These are phyloP conservation scores for Pelochelys cantorii DNA, from an alignment of 2,797 vertebrate species.

Conservation along the genomic window DNA sequence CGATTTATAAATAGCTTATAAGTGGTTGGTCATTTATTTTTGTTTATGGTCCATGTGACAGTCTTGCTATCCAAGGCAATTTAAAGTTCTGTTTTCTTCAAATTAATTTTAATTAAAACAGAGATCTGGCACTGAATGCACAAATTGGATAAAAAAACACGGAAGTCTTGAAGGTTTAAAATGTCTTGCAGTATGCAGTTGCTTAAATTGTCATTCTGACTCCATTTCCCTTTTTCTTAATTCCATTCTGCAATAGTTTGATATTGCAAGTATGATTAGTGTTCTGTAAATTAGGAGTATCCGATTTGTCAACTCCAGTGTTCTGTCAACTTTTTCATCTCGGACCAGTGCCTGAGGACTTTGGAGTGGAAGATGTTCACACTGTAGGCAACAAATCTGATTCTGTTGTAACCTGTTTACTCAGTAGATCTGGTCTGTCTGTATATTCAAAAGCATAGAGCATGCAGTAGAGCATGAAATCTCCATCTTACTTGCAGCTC, in stretches of 20 bases:
- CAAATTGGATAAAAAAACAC: constrained; percentile 34
- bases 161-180: constrained; percentile 16
- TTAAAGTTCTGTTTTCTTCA: neutral
- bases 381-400: constrained; percentile 75
- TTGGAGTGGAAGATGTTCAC: constrained; percentile 71
- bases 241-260: constrained; percentile 48
- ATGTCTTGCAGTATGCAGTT: neutral
- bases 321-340: constrained; percentile 75
- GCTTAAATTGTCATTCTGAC: constrained; percentile 33
- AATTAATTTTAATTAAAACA: neutral
- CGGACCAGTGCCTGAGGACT: constrained; percentile 74
- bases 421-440: constrained; percentile 74
- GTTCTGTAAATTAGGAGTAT: constrained; percentile 42
- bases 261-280: constrained; percentile 36
- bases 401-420: constrained; percentile 76
- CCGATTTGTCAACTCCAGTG: constrained; percentile 55
- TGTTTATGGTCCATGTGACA: constrained; percentile 6
- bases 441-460: constrained; percentile 68
- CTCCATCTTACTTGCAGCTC: neutral
- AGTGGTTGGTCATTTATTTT: constrained; percentile 37
- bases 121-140: constrained; percentile 8
- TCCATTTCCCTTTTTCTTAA: neutral
- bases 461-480: neutral
- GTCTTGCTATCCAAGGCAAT: constrained; percentile 6
- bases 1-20: neutral